Percentiles rank a stretch among this genome's conserved stretches.
These are phyloP conservation scores for Crotalus viridis DNA, from an alignment of 2,113 vertebrate species.

Conservation along the genomic window DNA sequence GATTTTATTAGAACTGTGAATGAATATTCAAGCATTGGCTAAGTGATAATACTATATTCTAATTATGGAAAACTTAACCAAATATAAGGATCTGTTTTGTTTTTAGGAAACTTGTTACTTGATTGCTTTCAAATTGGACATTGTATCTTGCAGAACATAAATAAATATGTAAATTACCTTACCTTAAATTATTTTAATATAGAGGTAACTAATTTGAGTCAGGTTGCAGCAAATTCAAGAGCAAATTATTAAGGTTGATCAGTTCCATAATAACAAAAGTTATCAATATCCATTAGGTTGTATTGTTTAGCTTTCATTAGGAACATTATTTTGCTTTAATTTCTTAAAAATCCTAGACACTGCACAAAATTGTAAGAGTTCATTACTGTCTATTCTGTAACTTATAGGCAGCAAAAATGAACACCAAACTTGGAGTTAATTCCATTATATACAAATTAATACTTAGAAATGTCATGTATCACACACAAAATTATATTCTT, in stretches of 20 bases:
- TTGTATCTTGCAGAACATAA: background rate
- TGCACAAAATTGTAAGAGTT: slow-evolving; percentile 52
- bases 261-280: slow-evolving; percentile 45
- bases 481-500: background rate
- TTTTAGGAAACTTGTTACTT: background rate
- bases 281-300: slow-evolving; percentile 64
- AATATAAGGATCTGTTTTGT: background rate
- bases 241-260: slow-evolving; percentile 37
- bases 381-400: slow-evolving; percentile 51
- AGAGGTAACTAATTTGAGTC: background rate
- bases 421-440: slow-evolving; percentile 37
- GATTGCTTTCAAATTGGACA: background rate
- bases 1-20: background rate
- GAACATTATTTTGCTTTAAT: slow-evolving; percentile 62
- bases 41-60: background rate
- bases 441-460: background rate
- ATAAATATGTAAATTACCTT: background rate
- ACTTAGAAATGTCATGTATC: background rate
- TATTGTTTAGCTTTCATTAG: slow-evolving; percentile 65
- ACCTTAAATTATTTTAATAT: slow-evolving; percentile 15
- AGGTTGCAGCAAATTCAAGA: slow-evolving; percentile 45
- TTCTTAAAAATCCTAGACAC: slow-evolving; percentile 56
- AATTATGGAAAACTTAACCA: background rate
- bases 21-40: background rate
- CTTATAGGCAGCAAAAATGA: slow-evolving; percentile 60